Evolutionary conservation across 2,113 vertebrate species (phyloP), one percentile per base, ranked within the genome.

Genomic region (Tretioscincus oriximinensis): DNA sequence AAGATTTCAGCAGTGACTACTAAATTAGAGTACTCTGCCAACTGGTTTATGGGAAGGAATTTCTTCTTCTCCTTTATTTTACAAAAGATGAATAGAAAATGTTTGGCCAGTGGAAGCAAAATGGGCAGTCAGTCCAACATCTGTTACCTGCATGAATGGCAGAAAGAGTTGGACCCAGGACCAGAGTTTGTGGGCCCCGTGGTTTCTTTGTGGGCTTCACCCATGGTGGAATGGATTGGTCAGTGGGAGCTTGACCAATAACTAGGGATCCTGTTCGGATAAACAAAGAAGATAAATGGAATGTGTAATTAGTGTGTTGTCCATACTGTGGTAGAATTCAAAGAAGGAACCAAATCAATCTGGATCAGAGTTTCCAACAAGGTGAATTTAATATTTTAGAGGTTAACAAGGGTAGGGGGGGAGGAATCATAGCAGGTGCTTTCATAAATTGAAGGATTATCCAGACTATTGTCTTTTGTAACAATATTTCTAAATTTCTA

Each of bases 241-340:
- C 73, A 26, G 73, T 47, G 26, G n/a, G 51, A 70, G 66, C 80
- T 76, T 69, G 73, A 51, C 35, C 73, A 76, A 81, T 63, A 61
- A 76, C 66, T 76, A 81, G 61, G 80, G 80, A 11, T 68, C 80
- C 80, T 81, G 80, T 81, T 81, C 24, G 47, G 80, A 81, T 69
- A 76, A 81, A 81, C 14, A 54, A 80, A 81, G 79, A 60, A 81
- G 49, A 76, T 29, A 60, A 21, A 29, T 76, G 65, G 14, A 14
- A 47, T 11, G 54, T 24, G 54, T 7, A 12, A 70, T 61, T 47
- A 76, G 58, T 29, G 21, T 58, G 64, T 64, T 1, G 2, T 26
- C 66, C 21, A 58, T 5, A 41, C 29, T 20, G 7, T 2, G 11
- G 26, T 47, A 69, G 63, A 20, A 41, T 41, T 41, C 35, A 41